Evolutionary conservation across 1,140 invertebrate species (phyloP), one percentile per base, ranked within the genome.

Genomic region (Laodelphax striatellus): DNA sequence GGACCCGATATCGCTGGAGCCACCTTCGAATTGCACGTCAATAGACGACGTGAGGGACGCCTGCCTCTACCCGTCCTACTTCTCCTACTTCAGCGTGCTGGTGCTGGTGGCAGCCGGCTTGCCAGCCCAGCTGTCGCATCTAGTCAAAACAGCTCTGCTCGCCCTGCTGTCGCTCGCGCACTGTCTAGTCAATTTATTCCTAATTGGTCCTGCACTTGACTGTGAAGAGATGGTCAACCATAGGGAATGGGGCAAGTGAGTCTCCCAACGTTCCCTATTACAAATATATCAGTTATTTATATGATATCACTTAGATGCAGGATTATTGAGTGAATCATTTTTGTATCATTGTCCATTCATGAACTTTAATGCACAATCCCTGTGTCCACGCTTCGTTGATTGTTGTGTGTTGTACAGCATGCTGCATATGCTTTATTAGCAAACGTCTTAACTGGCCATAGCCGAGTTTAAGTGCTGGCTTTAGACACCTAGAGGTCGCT

Each of bases 21-120:
- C 52, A 10, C 17, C 52, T 13, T 54, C 8, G 16, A 69, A 66
- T 53, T 66, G 61, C 52, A 66, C 62, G 16, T 14, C 24, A 8
- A 61, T 22, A 58, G 34, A 61, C 17, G 60, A 65, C 17, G 71
- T 68, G 50, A 58, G 63, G 2, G 43, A 70, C 9, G 68, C 67
- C 11, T 85, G 82, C 67, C 76, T 82, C 2, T 85, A 85, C 71
- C 86, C 87, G 28, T 85, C 85, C 17, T 90, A 89, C 70, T 83
- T 87, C 68, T 82, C 81, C 43, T 83, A 85, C 71, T 82, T 85
- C 67, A 77, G 77, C 44, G 80, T 87, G n/a, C 70, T 90, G 24
- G 80, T 83, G 38, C 70, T 90, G 28, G 75, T 89, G 41, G 84
- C 81, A 0, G 79, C 85, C 16, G 82, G 87, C 5, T 79, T 89